Conservation (phyloP, 1,140 invertebrate species). For the Colletes gigas region DNA sequence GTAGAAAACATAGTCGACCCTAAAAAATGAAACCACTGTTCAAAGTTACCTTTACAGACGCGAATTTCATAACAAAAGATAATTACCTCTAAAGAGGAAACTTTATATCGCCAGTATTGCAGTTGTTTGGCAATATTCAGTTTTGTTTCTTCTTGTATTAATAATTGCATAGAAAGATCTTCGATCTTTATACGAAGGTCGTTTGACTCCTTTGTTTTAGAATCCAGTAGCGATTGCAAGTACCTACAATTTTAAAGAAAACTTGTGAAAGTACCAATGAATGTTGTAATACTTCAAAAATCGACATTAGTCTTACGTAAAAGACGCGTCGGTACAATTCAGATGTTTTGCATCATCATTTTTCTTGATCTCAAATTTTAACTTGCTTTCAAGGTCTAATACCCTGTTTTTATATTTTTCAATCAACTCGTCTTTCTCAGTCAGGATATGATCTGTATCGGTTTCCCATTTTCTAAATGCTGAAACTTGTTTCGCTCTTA, state of each 20-base stretch:
- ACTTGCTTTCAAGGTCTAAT: constrained; percentile 65
- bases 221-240: constrained; percentile 62
- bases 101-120: constrained; percentile 67
- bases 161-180: constrained; percentile 65
- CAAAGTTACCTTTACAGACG: not conserved
- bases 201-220: constrained; percentile 69
- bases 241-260: constrained; percentile 61
- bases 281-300: constrained; percentile 11
- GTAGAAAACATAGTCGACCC: constrained; percentile 51
- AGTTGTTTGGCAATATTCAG: constrained; percentile 63
- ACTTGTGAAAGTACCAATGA: not conserved
- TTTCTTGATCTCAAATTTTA: constrained; percentile 67
- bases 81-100: constrained; percentile 61
- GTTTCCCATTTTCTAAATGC: constrained; percentile 65
- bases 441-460: constrained; percentile 52
- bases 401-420: constrained; percentile 68
- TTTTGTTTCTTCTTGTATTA: constrained; percentile 67
- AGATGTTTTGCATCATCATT: constrained; percentile 40
- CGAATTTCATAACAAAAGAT: not conserved
- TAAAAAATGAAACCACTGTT: constrained; percentile 7
- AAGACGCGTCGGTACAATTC: constrained; percentile 25
- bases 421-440: constrained; percentile 63
- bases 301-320: constrained; percentile 33
- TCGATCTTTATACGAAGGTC: constrained; percentile 69
- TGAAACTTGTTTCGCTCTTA: constrained; percentile 77